Conservation (phyloP, 1,140 invertebrate genomes). For the Riptortus pedestris region DNA sequence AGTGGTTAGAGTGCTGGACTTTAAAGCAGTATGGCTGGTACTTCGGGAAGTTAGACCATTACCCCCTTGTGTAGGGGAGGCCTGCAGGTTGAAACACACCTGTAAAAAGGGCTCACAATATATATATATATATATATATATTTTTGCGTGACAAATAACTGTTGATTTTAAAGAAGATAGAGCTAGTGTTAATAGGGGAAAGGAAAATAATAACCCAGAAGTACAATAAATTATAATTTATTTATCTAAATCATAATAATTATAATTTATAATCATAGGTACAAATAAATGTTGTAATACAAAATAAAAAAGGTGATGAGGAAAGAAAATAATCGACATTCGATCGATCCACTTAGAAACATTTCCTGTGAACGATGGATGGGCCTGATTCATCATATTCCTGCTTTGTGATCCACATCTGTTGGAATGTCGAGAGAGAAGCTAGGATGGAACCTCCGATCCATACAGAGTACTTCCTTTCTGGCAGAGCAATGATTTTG, state of each 20-base stretch:
- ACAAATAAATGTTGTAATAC: constrained; percentile 16
- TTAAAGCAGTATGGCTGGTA: no score
- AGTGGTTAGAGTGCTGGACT: no score
- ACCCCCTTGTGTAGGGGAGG: no score
- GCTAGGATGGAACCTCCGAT: constrained; percentile 78
- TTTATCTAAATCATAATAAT: constrained; percentile 20
- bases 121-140: no score
- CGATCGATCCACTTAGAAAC: constrained; percentile 61
- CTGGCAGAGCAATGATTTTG: constrained; percentile 75
- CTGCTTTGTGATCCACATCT: constrained; percentile 93
- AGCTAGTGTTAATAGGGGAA: no score
- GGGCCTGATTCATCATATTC: constrained; percentile 92
- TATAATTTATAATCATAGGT: constrained; percentile 16
- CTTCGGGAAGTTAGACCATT: no score
- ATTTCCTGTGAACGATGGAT: constrained; percentile 89
- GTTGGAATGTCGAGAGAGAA: constrained; percentile 79
- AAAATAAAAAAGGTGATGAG: no score
- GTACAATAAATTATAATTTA: constrained; percentile 23
- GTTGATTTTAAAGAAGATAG: no score
- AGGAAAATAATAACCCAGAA: not conserved
- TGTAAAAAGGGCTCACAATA: no score
- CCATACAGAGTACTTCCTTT: no score
- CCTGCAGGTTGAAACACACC: no score
- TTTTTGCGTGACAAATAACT: no score
- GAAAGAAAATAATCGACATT: not conserved